A percentile compares a stretch with the other conserved stretches of the same genome.
These are phyloP conservation scores for Cerastis rubricosa DNA, from an alignment of 2,888 invertebrate species.

Conservation along the genomic window DNA sequence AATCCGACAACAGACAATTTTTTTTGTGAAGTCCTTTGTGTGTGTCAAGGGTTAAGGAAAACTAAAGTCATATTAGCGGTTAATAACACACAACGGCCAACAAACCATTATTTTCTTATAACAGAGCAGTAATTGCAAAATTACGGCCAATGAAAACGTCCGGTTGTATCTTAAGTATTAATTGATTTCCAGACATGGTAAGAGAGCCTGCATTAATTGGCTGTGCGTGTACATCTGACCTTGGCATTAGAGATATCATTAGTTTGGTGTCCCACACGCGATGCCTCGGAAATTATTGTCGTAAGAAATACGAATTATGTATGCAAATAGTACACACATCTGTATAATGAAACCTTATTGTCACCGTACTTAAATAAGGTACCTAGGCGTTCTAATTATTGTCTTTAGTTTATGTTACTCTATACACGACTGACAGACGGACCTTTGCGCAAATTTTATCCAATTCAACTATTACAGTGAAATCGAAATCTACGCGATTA, in stretches of 20 bases:
- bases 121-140: conserved; percentile 60
- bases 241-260: conserved; percentile 79
- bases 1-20: conserved; percentile 22
- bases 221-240: conserved; percentile 80
- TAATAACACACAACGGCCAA: conserved; percentile 22
- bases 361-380: conserved; percentile 3
- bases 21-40: conserved; percentile 31
- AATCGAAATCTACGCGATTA: conserved; percentile 13
- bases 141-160: conserved; percentile 65
- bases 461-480: neutral
- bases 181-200: conserved; percentile 73
- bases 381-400: conserved; percentile 13
- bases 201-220: conserved; percentile 74
- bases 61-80: conserved; percentile 18
- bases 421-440: neutral
- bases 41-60: too few relatives aligned
- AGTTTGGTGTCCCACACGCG: conserved; percentile 62
- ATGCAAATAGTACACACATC: conserved; percentile 43
- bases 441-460: neutral
- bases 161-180: conserved; percentile 67
- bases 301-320: conserved; percentile 55
- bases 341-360: conserved; percentile 25
- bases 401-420: neutral
- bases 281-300: conserved; percentile 48
- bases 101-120: conserved; percentile 45